Base-by-base conservation (phyloP, 1,140 invertebrate species). In the Drosophila suzukii region DNA sequence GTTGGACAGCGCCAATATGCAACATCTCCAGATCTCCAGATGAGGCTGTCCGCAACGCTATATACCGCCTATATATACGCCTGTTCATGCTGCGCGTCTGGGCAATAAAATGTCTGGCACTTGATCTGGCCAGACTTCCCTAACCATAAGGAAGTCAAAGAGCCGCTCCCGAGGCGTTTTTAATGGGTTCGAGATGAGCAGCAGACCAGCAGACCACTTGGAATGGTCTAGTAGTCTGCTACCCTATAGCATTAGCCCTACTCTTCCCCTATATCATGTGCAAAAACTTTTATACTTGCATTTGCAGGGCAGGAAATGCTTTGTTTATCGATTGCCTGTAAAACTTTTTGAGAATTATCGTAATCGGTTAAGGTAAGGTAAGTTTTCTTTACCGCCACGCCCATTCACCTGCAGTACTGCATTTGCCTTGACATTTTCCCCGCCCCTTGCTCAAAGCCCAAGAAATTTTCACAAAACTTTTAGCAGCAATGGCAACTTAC, bases 51-150 rank as follows among this genome's bases (percentile, higher is more conserved):
- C 39, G 65, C 43, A 47, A 46, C 67, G 32, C 32, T 43, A 47
- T 34, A 30, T 30, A 10, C 2, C 17, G 12, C n/a, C 17, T 15
- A n/a, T 38, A 55, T 49, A 67, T 55, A 32, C 13, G 24, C 27
- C 24, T 30, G 36, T 34, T 46, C 63, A 57, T 60, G 73, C 72
- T 68, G 71, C 43, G 73, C 43, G 73, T 59, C 61, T 75, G 51
- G 41, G 49, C 73, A 58, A 75, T 75, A 75, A 75, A 75, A 75
- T 43, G 63, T 77, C 74, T 71, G 75, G 62, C 74, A 70, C 75
- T 77, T 70, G 75, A 77, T 70, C 63, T 56, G 50, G 13, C 74
- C 75, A 68, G 63, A 47, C 53, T 36, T 24, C 15, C 41, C 41
- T 20, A 41, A 36, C 68, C 68, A 72, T 72, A 58, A 71, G 68